Conservation (phyloP, 2,888 invertebrate species). For the Parnassius orleans region DNA sequence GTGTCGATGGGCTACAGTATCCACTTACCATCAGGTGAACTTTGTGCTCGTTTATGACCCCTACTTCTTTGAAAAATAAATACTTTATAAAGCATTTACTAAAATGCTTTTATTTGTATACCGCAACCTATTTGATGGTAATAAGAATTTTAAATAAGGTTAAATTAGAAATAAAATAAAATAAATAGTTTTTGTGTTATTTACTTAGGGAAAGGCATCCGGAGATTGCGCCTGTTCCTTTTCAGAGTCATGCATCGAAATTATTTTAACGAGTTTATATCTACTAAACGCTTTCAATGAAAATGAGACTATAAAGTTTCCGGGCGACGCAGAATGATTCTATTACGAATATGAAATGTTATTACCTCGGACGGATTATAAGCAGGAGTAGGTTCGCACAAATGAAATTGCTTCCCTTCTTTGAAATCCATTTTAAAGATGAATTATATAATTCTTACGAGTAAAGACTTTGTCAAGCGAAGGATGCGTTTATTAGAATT, state of each 20-base stretch:
- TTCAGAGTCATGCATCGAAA: slow-evolving; percentile 67
- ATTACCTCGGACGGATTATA: slow-evolving; percentile 80
- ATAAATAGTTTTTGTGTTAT: slow-evolving; percentile 49
- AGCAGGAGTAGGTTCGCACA: slow-evolving; percentile 78
- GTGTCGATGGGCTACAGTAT: too few species aligned
- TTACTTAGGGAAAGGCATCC: slow-evolving; percentile 54
- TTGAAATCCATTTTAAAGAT: slow-evolving; percentile 79
- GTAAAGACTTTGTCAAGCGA: slow-evolving; percentile 72
- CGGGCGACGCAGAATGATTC: slow-evolving; percentile 78
- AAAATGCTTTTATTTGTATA: too few species aligned
- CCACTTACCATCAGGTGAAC: too few species aligned
- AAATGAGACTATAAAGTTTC: slow-evolving; percentile 81
- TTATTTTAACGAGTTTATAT: slow-evolving; percentile 75
- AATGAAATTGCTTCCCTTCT: slow-evolving; percentile 80
- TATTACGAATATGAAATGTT: slow-evolving; percentile 81
- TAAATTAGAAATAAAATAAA: slow-evolving; percentile 36
- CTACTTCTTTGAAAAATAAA: too few species aligned
- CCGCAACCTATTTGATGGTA: too few species aligned
- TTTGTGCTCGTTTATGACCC: too few species aligned
- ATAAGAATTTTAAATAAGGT: too few species aligned
- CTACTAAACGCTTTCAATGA: slow-evolving; percentile 79
- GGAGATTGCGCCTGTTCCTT: slow-evolving; percentile 66
- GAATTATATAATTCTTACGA: slow-evolving; percentile 77
- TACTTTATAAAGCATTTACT: too few species aligned
- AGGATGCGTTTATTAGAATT: slow-evolving; percentile 57